Evolutionary conservation across 1,140 invertebrate genomes (phyloP), one percentile per base, ranked within the genome.

Genomic region (Bombus haemorrhoidalis): DNA sequence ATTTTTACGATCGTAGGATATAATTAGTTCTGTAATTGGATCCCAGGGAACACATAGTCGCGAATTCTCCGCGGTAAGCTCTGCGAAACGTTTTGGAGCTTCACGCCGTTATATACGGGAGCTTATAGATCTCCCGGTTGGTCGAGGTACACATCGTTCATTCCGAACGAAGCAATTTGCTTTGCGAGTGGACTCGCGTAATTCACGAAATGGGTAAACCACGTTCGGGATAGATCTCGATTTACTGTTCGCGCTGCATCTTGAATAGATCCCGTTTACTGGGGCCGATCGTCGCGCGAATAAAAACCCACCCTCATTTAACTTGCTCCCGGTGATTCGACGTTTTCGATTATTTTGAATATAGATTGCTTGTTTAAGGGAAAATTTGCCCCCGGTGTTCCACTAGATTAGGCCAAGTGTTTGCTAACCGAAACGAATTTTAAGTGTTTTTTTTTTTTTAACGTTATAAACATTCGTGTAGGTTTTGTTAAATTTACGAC

Each of bases 111-210:
- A 53, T 53, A 53, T 62, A 32, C 13, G 2, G 28, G n/a, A 32
- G 37, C 32, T 87, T 81, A 66, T 78, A 75, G 47, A 74, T 83
- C 64, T 41, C 12, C 34, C 39, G n/a, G 34, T 64, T 53, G 53
- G 57, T 8, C 76, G 43, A 28, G 5, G 41, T 72, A 59, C 62
- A 68, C 47, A 82, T 82, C 79, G 78, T 74, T 82, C 82, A 73
- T 89, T 81, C 37, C 78, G 71, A 85, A 85, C 86, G 86, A 85
- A 81, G 82, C 77, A 81, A 89, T 89, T 87, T 89, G 85, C 86
- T 62, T 76, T 59, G 62, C 62, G 62, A 78, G 66, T 72, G 68
- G 59, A 81, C 77, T 78, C 57, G 75, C 78, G 79, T 88, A 89
- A 89, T 81, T 85, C 74, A 81, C 76, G 73, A 81, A 87, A 87